Percentiles rank a stretch among this genome's conserved stretches.
Evolutionary conservation across 2,888 invertebrate genomes (phyloP).

Genomic region (Isoperla grammatica): DNA sequence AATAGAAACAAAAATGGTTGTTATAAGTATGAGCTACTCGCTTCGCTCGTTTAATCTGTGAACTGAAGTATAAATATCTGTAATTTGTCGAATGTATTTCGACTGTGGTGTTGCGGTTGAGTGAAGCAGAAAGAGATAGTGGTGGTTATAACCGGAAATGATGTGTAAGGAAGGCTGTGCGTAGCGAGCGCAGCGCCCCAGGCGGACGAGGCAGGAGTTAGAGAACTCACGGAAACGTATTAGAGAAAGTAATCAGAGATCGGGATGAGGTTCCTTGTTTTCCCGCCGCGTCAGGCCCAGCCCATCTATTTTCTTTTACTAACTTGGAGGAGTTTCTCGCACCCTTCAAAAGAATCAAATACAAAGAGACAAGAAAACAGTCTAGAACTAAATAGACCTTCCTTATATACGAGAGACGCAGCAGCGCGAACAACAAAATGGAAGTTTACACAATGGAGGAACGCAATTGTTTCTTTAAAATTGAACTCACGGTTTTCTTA

Average conservation of each 20-base stretch:
- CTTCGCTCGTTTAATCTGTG: too few relatives aligned
- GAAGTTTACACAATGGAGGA: too few relatives aligned
- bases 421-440: too few relatives aligned
- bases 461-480: too few relatives aligned
- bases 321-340: background rate
- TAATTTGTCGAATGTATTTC: background rate
- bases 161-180: background rate
- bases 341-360: conserved; percentile 15
- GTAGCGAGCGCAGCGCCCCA: background rate
- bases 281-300: background rate
- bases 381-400: too few relatives aligned
- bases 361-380: conserved; percentile 1
- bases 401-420: too few relatives aligned
- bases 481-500: too few relatives aligned
- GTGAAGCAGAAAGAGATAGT: conserved; percentile 2
- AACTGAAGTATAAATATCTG: too few relatives aligned
- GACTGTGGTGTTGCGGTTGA: background rate
- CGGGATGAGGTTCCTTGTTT: conserved; percentile 10
- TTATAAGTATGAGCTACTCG: too few relatives aligned
- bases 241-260: conserved; percentile 18
- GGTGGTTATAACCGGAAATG: conserved; percentile 14
- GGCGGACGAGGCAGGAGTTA: conserved; percentile 5
- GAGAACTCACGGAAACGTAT: conserved; percentile 9
- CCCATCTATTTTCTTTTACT: too few relatives aligned
- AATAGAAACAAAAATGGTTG: too few relatives aligned